Evolutionary conservation across 30 jellyfish, hydroid and myxozoan species (phyloP), one percentile per base, ranked within the genome.

Genomic region (Aurelia aurita complex sp. Pacific): DNA sequence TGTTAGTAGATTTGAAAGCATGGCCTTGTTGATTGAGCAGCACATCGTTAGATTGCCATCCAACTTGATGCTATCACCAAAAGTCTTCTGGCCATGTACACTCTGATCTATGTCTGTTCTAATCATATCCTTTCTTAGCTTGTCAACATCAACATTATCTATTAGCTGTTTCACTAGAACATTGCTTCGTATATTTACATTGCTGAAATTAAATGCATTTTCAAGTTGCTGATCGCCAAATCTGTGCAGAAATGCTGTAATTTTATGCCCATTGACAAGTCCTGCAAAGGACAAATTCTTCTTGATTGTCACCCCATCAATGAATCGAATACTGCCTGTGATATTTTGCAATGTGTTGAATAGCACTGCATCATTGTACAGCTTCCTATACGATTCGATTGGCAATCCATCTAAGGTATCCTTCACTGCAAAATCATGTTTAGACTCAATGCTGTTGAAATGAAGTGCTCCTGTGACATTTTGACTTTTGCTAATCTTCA

Each of bases 81-180:
- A 92, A 3, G 71, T 67, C 74, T 87, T 87, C 12, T 4, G 19
- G 2, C 96, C 97, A 8, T 60, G 72, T 14, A 92, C 74, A 43
- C 42, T 38, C 77, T 76, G 89, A 16, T 76, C 83, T 34, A 36
- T 69, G 74, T 92, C 88, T 2, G 42, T 67, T 42, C 59, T 62
- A 10, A 83, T 29, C 1, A 86, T 43, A 53, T 42, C 50, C 13
- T 51, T 36, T 4, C 72, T 55, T 18, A 92, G 74, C 2, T 43
- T 19, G 50, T 62, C 59, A 5, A 92, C 46, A 36, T 83, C 77
- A 14, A 69, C 50, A 2, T 80, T 81, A 72, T 73, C 66, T 60
- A 92, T 72, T 13, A 72, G 64, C 8, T 62, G 79, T 2, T 73
- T 67, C 12, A 77, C 46, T 2, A 1, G 6, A 14, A 74, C 70